A percentile compares a stretch with the other conserved stretches of the same genome.
phyloP scores from a whole-genome alignment of 2,888 invertebrate genomes.

The Amiota mariae region DNA sequence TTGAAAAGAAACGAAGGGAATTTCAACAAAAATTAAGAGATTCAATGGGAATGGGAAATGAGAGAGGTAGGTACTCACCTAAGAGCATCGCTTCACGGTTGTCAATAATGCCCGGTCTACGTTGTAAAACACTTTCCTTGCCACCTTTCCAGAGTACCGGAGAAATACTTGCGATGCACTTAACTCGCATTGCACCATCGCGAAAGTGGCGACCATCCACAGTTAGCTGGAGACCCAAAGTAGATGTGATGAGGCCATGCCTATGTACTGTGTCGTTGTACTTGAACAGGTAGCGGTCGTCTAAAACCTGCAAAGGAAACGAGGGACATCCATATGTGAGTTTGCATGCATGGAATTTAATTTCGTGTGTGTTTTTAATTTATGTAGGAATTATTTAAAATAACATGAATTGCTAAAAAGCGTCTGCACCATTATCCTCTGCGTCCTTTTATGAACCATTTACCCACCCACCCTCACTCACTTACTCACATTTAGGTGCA shows the following conservation, averaged over 20 bases:
- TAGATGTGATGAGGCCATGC: constrained; percentile 77
- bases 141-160: constrained; percentile 78
- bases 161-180: constrained; percentile 78
- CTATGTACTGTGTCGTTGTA: constrained; percentile 76
- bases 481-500: not conserved
- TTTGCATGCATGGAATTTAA: not conserved
- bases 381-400: not conserved
- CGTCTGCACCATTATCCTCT: not conserved
- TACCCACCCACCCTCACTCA: not conserved
- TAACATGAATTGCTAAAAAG: not conserved
- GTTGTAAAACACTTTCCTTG: constrained; percentile 77
- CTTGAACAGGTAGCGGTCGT: constrained; percentile 74
- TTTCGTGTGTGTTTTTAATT: constrained; percentile 6
- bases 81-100: constrained; percentile 78
- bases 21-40: not conserved
- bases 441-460: not conserved
- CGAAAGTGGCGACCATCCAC: constrained; percentile 77
- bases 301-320: constrained; percentile 72
- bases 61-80: constrained; percentile 74
- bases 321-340: not conserved
- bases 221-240: constrained; percentile 76
- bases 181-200: constrained; percentile 78
- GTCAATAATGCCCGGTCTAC: constrained; percentile 76
- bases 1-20: not conserved
- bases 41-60: not conserved